These are phyloP conservation scores for Tursiops truncatus DNA, from an alignment of 2,113 vertebrate species.

Conservation along the genomic window DNA sequence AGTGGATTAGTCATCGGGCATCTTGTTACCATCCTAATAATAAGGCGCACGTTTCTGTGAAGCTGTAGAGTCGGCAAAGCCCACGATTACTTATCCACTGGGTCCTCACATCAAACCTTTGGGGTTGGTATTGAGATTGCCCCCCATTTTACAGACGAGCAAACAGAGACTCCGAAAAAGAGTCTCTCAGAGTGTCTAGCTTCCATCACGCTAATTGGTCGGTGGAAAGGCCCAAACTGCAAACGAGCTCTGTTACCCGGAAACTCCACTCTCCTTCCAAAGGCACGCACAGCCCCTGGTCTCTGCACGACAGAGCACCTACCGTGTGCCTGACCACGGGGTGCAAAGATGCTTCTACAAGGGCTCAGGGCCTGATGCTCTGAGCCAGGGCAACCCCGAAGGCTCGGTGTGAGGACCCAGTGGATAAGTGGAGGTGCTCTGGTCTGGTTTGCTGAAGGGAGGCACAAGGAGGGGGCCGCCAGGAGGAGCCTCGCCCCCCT, in stretches of 20 bases:
- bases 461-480: background rate
- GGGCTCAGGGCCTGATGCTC: background rate
- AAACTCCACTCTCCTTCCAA: background rate
- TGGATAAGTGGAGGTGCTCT: background rate
- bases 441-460: background rate
- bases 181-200: fast-evolving
- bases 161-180: background rate
- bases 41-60: fast-evolving
- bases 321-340: background rate
- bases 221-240: background rate
- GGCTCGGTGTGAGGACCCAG: no score
- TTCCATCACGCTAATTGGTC: fast-evolving
- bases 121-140: background rate
- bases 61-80: background rate
- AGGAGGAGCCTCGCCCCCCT: fast-evolving
- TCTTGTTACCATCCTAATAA: fast-evolving
- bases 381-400: fast-evolving
- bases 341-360: background rate
- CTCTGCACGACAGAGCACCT: background rate
- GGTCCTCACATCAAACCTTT: fast-evolving
- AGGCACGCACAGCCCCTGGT: background rate
- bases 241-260: no score
- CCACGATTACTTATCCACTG: fast-evolving
- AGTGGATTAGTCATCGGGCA: fast-evolving
- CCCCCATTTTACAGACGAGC: no score